A percentile compares a stretch with the other conserved stretches of the same genome.
Conservation (phyloP, 2,888 invertebrate species). For the Diachrysia chrysitis region DNA sequence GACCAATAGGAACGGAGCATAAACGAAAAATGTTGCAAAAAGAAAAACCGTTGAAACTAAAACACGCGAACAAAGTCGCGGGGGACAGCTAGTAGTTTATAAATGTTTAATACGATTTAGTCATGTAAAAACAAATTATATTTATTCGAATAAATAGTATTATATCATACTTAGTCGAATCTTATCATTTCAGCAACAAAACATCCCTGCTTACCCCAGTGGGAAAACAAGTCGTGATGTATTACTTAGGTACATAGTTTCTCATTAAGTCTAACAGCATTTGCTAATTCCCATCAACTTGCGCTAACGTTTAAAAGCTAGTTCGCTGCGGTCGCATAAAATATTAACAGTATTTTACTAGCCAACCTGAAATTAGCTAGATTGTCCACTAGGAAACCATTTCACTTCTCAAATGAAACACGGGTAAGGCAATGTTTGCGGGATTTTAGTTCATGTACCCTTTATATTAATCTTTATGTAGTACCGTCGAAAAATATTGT, state of each 20-base stretch:
- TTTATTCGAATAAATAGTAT: too few relatives aligned
- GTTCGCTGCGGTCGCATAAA: constrained; percentile 68
- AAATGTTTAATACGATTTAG: too few relatives aligned
- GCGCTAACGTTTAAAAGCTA: constrained; percentile 40
- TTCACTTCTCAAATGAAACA: constrained; percentile 59
- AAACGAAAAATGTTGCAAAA: too few relatives aligned
- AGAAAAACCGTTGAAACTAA: too few relatives aligned
- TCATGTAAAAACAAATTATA: too few relatives aligned
- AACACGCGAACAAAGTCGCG: too few relatives aligned
- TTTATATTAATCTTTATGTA: constrained; percentile 24
- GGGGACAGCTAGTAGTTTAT: too few relatives aligned
- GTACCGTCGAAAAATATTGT: constrained; percentile 2
- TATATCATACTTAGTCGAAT: too few relatives aligned
- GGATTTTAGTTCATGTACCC: constrained; percentile 43
- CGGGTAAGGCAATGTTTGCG: constrained; percentile 39
- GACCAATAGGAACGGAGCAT: too few relatives aligned
- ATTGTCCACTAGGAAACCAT: constrained; percentile 70
- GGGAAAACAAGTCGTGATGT: not conserved
- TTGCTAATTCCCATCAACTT: constrained; percentile 32
- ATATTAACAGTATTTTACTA: constrained; percentile 75
- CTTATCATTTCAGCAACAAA: too few relatives aligned
- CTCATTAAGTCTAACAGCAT: constrained; percentile 3
- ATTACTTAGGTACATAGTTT: not conserved
- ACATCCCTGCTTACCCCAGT: not conserved
- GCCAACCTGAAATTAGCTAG: constrained; percentile 73